Evolutionary conservation across 2,888 invertebrate genomes (phyloP).

Genomic region (Nowickia ferox): DNA sequence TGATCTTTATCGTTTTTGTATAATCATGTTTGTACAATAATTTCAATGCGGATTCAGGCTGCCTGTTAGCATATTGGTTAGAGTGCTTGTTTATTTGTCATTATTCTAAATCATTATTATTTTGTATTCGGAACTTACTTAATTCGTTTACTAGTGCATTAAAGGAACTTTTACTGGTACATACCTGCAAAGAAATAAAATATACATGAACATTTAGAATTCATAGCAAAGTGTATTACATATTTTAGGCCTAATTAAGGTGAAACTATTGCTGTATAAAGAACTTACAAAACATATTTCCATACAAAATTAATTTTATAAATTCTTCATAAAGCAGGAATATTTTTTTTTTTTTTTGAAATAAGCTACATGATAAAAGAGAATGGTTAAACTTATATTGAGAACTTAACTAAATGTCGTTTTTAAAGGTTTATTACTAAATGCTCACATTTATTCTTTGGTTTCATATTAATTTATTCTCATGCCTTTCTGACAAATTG

Average conservation of each 20-base stretch:
- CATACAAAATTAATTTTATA: too few species aligned
- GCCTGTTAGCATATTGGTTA: too few species aligned
- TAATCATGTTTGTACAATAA: too few species aligned
- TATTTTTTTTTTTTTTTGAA: too few species aligned
- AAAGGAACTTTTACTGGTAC: background rate
- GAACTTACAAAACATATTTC: too few species aligned
- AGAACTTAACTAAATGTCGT: constrained; percentile 1
- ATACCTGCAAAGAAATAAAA: constrained; percentile 34
- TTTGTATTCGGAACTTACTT: background rate
- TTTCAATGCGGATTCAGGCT: too few species aligned
- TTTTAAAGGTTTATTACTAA: constrained; percentile 11
- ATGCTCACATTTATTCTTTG: constrained; percentile 14
- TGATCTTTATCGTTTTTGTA: too few species aligned
- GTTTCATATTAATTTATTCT: background rate
- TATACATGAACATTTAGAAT: background rate
- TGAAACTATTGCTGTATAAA: too few species aligned
- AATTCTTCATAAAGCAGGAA: too few species aligned
- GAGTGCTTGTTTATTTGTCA: too few species aligned
- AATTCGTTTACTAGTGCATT: background rate
- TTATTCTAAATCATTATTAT: background rate
- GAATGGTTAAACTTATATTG: constrained; percentile 7
- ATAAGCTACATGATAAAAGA: background rate
- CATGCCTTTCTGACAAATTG: background rate
- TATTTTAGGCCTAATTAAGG: too few species aligned
- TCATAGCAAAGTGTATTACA: too few species aligned